A percentile compares a stretch with the other conserved stretches of the same genome.
These are phyloP conservation scores for Caloenas nicobarica DNA, from an alignment of 2,113 vertebrate genomes.

Conservation along the genomic window DNA sequence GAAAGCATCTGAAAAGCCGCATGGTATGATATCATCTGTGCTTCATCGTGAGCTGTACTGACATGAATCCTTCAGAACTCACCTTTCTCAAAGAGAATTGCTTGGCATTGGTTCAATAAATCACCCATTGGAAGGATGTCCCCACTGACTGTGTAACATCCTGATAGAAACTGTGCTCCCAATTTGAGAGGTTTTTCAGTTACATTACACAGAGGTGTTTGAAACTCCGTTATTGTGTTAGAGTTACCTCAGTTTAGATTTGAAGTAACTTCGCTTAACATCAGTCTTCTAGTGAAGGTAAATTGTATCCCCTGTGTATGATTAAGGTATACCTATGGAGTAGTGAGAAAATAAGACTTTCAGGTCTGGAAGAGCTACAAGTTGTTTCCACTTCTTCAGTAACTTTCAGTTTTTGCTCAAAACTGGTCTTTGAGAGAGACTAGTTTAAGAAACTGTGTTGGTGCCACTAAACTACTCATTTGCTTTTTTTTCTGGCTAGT, in stretches of 20 bases:
- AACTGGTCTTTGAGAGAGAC: background rate
- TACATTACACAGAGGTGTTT: background rate
- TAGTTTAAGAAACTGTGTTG: background rate
- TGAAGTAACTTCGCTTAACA: background rate
- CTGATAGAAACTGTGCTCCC: fast-evolving
- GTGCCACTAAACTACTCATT: too few relatives aligned
- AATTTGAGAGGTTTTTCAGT: background rate
- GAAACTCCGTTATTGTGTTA: background rate
- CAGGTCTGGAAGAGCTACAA: background rate
- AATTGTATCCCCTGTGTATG: background rate
- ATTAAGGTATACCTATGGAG: background rate
- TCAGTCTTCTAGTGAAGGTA: background rate
- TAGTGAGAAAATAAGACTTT: background rate
- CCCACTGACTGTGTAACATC: background rate
- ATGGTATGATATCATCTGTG: background rate
- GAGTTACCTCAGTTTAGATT: background rate
- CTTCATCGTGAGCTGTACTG: background rate
- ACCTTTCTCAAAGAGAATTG: background rate
- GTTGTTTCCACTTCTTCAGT: background rate
- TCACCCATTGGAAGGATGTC: background rate
- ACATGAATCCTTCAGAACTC: background rate
- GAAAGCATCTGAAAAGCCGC: background rate
- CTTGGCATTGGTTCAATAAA: background rate
- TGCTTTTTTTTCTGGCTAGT: too few relatives aligned
- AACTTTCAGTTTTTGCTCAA: background rate